phyloP scores from a whole-genome alignment of 1,140 invertebrate species.

The Antheraea pernyi region DNA sequence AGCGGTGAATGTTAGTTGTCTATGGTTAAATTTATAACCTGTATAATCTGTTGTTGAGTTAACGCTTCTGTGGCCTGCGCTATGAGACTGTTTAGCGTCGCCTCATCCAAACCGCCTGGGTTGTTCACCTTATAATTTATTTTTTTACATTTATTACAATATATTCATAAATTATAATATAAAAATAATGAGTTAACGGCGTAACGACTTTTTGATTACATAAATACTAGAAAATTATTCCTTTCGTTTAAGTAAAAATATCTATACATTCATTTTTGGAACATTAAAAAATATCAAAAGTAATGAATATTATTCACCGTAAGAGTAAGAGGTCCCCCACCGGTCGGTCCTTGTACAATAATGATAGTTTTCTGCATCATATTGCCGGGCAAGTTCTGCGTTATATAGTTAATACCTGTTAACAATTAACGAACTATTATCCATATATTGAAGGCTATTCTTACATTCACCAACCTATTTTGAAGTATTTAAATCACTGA shows the following conservation, averaged over 20 bases:
- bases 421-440: neutral
- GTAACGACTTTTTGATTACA: neutral
- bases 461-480: no score
- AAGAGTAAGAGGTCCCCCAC: slow-evolving; percentile 69
- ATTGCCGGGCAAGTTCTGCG: slow-evolving; percentile 63
- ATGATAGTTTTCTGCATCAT: slow-evolving; percentile 78
- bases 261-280: no score
- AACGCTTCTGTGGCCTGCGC: slow-evolving; percentile 77
- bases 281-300: neutral
- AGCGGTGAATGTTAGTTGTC: slow-evolving; percentile 10
- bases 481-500: no score
- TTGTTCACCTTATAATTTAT: slow-evolving; percentile 71
- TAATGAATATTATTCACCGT: slow-evolving; percentile 47
- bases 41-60: slow-evolving; percentile 77
- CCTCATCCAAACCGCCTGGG: slow-evolving; percentile 73
- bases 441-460: no score
- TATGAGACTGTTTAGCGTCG: slow-evolving; percentile 74
- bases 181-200: slow-evolving; percentile 18
- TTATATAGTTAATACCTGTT: slow-evolving; percentile 54
- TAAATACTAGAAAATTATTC: no score
- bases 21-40: slow-evolving; percentile 50
- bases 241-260: no score
- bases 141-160: neutral
- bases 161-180: neutral
- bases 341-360: slow-evolving; percentile 70